phyloP scores from a whole-genome alignment of 2,888 invertebrate species.

The Doris montereyensis region DNA sequence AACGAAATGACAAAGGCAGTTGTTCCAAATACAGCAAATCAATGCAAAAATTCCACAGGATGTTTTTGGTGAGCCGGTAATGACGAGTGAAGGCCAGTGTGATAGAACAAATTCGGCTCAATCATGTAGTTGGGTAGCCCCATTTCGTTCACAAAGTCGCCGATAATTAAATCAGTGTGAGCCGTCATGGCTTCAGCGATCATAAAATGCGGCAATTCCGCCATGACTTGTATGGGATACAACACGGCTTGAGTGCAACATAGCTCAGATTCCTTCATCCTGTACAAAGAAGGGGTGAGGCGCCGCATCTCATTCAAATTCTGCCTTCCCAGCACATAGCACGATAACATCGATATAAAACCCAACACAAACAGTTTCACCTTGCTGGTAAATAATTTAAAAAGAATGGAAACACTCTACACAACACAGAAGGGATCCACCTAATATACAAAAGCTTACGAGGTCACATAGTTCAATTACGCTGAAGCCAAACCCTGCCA shows the following conservation, averaged over 20 bases:
- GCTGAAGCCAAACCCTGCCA: constrained; percentile 65
- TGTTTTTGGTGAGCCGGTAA: constrained; percentile 10
- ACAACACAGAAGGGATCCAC: constrained; percentile 43
- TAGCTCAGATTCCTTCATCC: constrained; percentile 57
- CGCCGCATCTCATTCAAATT: constrained; percentile 62
- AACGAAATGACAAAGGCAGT: too few species aligned
- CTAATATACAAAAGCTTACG: constrained; percentile 52
- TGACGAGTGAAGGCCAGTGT: constrained; percentile 29
- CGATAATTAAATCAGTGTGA: constrained; percentile 31
- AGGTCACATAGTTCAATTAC: constrained; percentile 57
- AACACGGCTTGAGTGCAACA: constrained; percentile 71
- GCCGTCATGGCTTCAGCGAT: not conserved
- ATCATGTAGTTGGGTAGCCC: not conserved
- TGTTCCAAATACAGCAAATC: too few species aligned
- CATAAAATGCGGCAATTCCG: constrained; percentile 38
- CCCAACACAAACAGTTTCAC: too few species aligned
- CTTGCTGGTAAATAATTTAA: too few species aligned
- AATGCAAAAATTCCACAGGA: constrained; percentile 39
- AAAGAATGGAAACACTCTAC: not conserved
- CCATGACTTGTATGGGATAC: constrained; percentile 54
- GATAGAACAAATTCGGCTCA: constrained; percentile 29
- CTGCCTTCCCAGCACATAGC: constrained; percentile 56
- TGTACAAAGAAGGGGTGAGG: constrained; percentile 56
- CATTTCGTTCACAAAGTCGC: not conserved
- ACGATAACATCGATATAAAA: constrained; percentile 45